Percentiles rank a stretch among this genome's conserved stretches.
Evolutionary conservation across 1,140 invertebrate species (phyloP).

Genomic region (Drosophila nasuta): DNA sequence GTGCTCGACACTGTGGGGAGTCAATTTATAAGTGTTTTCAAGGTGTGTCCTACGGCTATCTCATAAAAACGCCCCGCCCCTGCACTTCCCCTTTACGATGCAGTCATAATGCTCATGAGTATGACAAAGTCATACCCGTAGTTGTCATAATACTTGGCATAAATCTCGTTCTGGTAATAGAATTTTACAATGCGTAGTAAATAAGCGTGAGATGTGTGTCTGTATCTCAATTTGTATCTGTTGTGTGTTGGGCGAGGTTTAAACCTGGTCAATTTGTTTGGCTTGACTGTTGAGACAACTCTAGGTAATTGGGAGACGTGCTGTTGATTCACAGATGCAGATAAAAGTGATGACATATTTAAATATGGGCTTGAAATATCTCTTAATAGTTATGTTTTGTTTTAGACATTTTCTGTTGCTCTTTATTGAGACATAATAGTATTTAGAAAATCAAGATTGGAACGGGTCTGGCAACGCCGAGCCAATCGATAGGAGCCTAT

Average conservation of each 20-base stretch:
- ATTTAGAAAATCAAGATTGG: too few relatives aligned
- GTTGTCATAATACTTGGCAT: slow-evolving; percentile 58
- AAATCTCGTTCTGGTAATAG: slow-evolving; percentile 66
- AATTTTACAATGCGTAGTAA: slow-evolving; percentile 66
- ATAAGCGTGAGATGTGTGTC: slow-evolving; percentile 39
- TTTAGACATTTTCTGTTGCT: not conserved
- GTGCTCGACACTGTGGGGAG: slow-evolving; percentile 51
- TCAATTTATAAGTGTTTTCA: slow-evolving; percentile 59
- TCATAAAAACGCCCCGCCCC: slow-evolving; percentile 12
- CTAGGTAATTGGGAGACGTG: slow-evolving; percentile 7
- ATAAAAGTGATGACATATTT: slow-evolving; percentile 5
- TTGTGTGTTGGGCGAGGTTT: slow-evolving; percentile 7
- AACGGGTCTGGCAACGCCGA: too few relatives aligned
- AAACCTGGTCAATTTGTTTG: slow-evolving; percentile 12
- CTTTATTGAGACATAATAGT: too few relatives aligned
- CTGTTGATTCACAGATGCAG: slow-evolving; percentile 13
- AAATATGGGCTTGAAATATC: not conserved
- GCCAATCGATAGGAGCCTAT: too few relatives aligned
- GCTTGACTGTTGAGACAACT: not conserved
- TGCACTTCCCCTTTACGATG: not conserved
- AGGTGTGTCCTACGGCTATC: slow-evolving; percentile 65
- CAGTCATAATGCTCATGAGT: slow-evolving; percentile 25
- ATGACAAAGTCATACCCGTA: slow-evolving; percentile 47
- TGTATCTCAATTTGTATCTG: slow-evolving; percentile 12
- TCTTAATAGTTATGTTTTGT: not conserved